Percentiles rank a stretch among this genome's conserved stretches.
These are phyloP conservation scores for Eumaeus atala DNA, from an alignment of 1,140 invertebrate species.

Conservation along the genomic window DNA sequence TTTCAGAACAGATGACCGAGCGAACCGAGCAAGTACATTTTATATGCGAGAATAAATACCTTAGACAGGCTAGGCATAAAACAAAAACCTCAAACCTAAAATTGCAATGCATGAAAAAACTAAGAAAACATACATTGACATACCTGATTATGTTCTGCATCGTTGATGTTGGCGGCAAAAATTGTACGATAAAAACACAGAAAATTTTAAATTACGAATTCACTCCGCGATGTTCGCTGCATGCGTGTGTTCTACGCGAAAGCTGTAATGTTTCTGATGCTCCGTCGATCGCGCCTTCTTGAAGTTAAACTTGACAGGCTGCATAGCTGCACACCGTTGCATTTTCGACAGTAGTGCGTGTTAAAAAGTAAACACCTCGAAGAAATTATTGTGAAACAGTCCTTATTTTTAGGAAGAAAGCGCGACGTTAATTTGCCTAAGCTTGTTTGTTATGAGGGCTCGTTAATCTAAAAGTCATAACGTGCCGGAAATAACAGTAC, in stretches of 20 bases:
- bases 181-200: conserved; percentile 35
- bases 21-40: conserved; percentile 1
- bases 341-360: conserved; percentile 36
- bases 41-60: conserved; percentile 3
- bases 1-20: conserved; percentile 23
- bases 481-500: too few species aligned
- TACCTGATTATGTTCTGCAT: conserved; percentile 61
- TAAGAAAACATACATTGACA: conserved; percentile 22
- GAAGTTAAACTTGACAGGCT: conserved; percentile 60
- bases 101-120: background rate
- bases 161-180: conserved; percentile 33
- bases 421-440: background rate
- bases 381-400: conserved; percentile 1
- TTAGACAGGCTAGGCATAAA: background rate
- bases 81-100: too few species aligned
- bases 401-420: conserved; percentile 4
- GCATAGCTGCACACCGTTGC: conserved; percentile 55
- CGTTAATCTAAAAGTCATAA: too few species aligned
- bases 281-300: conserved; percentile 40
- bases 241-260: conserved; percentile 46
- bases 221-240: conserved; percentile 33
- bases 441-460: too few species aligned
- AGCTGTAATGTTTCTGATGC: conserved; percentile 48
- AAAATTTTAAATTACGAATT: conserved; percentile 33
- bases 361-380: conserved; percentile 7